phyloP scores from a whole-genome alignment of 2,888 invertebrate genomes.

The Drosophila rubida region DNA sequence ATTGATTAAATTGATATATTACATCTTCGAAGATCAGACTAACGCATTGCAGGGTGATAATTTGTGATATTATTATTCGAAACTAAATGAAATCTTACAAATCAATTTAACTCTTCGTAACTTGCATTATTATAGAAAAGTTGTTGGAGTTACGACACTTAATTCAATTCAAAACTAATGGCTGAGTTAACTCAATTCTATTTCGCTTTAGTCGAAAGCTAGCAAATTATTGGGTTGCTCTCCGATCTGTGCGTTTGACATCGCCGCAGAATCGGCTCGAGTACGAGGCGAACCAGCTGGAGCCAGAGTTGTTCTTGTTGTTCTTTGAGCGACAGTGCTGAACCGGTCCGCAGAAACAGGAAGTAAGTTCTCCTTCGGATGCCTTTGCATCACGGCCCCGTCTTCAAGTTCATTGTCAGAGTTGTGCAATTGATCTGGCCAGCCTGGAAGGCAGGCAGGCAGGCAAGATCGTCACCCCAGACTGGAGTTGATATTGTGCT shows the following conservation, averaged over 20 bases:
- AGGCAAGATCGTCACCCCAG: constrained; percentile 47
- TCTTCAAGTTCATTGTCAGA: constrained; percentile 22
- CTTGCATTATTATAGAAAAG: too few species aligned
- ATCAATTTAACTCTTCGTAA: too few species aligned
- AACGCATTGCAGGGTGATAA: too few species aligned
- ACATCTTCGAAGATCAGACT: too few species aligned
- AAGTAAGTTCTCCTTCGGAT: constrained; percentile 70
- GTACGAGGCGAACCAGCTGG: not conserved
- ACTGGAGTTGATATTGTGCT: constrained; percentile 19
- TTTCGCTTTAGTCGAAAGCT: too few species aligned
- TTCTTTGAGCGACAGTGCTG: constrained; percentile 12
- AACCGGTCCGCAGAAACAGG: constrained; percentile 68
- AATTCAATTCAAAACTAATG: too few species aligned
- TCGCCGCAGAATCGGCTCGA: not conserved
- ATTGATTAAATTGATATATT: too few species aligned
- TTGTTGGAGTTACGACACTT: too few species aligned
- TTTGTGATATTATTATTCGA: too few species aligned
- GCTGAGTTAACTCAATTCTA: too few species aligned
- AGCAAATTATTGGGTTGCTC: too few species aligned
- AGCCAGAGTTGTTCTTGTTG: not conserved
- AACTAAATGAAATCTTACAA: too few species aligned
- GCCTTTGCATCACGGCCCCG: constrained; percentile 61
- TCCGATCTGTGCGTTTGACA: not conserved
- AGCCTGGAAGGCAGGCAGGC: constrained; percentile 19
- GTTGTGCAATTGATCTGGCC: constrained; percentile 60